Evolutionary conservation across 2,888 invertebrate genomes (phyloP).

Genomic region (Drepanosiphum platanoidis): DNA sequence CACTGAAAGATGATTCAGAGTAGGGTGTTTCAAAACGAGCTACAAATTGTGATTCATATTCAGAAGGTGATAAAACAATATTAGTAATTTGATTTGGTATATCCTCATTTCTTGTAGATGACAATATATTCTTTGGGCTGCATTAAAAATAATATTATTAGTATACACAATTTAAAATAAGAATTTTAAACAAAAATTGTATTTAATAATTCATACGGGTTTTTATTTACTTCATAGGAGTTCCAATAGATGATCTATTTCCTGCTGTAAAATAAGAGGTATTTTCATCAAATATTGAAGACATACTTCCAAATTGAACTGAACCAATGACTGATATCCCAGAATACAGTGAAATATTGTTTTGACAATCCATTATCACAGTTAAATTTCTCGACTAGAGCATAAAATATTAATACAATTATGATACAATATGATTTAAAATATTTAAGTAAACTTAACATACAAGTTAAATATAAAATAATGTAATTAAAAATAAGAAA

Average conservation of each 20-base stretch:
- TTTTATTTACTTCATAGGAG: constrained; percentile 34
- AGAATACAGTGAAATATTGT: constrained; percentile 84
- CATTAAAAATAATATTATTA: neutral
- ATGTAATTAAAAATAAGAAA: too few relatives aligned
- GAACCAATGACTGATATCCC: constrained; percentile 85
- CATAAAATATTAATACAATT: neutral
- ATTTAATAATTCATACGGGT: neutral
- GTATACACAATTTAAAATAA: neutral
- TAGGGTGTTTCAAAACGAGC: constrained; percentile 29
- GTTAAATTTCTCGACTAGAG: constrained; percentile 77
- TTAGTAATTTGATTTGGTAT: constrained; percentile 19
- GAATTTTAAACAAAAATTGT: neutral
- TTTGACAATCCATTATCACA: constrained; percentile 81
- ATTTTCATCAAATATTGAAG: constrained; percentile 57
- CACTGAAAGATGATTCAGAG: constrained; percentile 48
- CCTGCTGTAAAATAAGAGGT: constrained; percentile 55
- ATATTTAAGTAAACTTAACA: too few relatives aligned
- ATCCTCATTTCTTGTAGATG: constrained; percentile 72
- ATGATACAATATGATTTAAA: constrained; percentile 69
- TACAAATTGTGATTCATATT: constrained; percentile 42
- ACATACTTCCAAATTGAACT: constrained; percentile 71
- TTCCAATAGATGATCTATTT: constrained; percentile 39
- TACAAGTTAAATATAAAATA: too few relatives aligned
- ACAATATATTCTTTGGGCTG: constrained; percentile 76
- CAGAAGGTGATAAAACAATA: constrained; percentile 8